Percentiles rank a stretch among this genome's conserved stretches.
phyloP scores from a whole-genome alignment of 2,888 invertebrate genomes.

The Noctua janthe region DNA sequence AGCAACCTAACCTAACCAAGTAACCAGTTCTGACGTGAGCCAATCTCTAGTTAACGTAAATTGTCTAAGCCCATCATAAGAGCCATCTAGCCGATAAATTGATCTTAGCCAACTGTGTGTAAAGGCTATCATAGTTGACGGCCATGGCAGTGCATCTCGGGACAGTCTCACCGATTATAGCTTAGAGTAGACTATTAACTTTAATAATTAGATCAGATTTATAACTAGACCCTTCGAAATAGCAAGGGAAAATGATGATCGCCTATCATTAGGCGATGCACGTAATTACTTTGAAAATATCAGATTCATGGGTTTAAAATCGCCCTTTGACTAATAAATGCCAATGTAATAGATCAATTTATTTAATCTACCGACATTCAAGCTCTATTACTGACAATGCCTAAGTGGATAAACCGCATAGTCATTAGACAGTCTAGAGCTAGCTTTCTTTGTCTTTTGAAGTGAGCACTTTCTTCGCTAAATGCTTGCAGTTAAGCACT shows the following conservation, averaged over 20 bases:
- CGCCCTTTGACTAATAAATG: not conserved
- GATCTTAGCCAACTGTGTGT: not conserved
- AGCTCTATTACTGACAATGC: not conserved
- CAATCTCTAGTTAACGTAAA: conserved; percentile 2
- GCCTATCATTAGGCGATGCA: not conserved
- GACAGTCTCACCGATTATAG: not conserved
- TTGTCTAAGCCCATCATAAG: conserved; percentile 4
- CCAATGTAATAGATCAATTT: conserved; percentile 10
- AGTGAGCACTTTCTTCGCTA: not conserved
- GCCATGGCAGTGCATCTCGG: not conserved
- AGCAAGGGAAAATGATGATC: no score
- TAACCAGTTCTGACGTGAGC: not conserved
- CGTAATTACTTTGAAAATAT: not conserved
- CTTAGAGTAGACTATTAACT: not conserved
- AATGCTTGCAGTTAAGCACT: not conserved
- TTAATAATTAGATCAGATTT: not conserved
- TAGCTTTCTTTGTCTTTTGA: not conserved
- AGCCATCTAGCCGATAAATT: conserved; percentile 26
- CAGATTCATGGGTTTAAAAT: no score
- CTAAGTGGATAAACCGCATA: not conserved
- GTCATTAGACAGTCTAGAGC: not conserved
- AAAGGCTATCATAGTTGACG: not conserved
- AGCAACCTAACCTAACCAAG: not conserved
- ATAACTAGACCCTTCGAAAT: no score
- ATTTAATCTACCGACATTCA: not conserved